phyloP scores from a whole-genome alignment of 2,797 vertebrate species.

The Garrulus glandarius region DNA sequence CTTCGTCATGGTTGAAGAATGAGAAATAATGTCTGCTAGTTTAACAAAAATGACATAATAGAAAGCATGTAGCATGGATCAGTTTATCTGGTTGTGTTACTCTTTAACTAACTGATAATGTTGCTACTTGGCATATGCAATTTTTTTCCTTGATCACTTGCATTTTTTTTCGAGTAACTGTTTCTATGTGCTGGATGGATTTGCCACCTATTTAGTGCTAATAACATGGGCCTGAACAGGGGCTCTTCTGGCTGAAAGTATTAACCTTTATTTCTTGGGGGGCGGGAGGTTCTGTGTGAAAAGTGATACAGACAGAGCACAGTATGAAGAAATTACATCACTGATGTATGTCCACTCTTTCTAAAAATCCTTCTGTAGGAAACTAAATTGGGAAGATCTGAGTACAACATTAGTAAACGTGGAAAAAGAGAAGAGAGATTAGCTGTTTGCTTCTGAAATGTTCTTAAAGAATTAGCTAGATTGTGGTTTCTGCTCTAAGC shows the following conservation, averaged over 20 bases:
- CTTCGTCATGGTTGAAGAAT: background rate
- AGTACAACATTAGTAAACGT: background rate
- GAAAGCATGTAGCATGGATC: constrained; percentile 14
- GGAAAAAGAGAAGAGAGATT: background rate
- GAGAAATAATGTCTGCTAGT: background rate
- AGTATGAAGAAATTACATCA: background rate
- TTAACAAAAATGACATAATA: background rate
- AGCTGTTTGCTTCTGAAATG: background rate
- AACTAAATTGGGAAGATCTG: background rate
- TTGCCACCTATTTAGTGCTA: background rate
- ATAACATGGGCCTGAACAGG: background rate
- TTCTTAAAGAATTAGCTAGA: background rate
- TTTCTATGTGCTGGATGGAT: background rate
- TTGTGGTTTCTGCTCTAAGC: background rate
- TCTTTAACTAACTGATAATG: background rate
- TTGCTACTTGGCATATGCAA: background rate
- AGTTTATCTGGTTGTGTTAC: background rate
- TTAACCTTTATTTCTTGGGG: background rate
- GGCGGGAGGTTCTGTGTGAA: background rate
- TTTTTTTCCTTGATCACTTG: background rate
- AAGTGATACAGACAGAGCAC: background rate
- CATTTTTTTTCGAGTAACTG: background rate
- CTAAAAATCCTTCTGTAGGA: background rate
- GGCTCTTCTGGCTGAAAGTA: background rate
- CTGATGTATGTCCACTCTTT: background rate